Base-by-base conservation (phyloP, 1,140 invertebrate genomes). In the Cardiocondyla obscurior region DNA sequence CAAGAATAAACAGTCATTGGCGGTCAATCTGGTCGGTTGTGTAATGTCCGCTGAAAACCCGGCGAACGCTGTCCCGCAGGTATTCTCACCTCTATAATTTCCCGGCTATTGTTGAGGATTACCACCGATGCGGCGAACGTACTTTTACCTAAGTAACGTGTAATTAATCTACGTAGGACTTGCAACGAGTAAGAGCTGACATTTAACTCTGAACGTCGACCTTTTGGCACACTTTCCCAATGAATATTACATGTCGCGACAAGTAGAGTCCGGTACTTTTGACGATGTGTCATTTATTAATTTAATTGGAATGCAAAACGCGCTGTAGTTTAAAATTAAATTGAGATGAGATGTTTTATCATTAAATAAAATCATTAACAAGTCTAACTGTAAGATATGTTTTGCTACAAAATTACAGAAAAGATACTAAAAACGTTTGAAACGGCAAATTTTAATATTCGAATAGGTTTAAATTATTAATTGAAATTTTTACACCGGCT, bases 21-120 rank as follows among this genome's bases (percentile, higher is more conserved):
- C 90, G 65, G 92, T 95, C 16, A 88, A 94, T 57, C 94, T 96
- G 65, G 94, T 95, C 8, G 90, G 93, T 83, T 96, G 95, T 86
- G 92, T 94, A 64, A 96, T 96, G 95, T 53, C 85, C 57, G 88
- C 87, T 69, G 84, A 46, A 36, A 87, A 93, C 83, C 94, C 93
- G 8, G 65, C 90, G 7, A 83, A 76, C 22, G 89, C 92, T 0
- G 89, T 93, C 4, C 82, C 82, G 25, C 81, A 88, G 90, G 91
- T 92, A 46, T 16, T 1, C 73, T 60, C n/a, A 51, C 73, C 44
- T 22, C 10, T 28, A 10, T 28, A 67, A 77, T 77, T 77, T 77
- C 19, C 60, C 46, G 25, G 3, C 39, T 1, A n/a, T 19, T n/a
- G n/a, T n/a, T n/a, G n/a, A n/a, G n/a, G 28, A 28, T 39, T 77